phyloP scores from a whole-genome alignment of 2,113 vertebrate genomes.

The Xiphorhynchus elegans region DNA sequence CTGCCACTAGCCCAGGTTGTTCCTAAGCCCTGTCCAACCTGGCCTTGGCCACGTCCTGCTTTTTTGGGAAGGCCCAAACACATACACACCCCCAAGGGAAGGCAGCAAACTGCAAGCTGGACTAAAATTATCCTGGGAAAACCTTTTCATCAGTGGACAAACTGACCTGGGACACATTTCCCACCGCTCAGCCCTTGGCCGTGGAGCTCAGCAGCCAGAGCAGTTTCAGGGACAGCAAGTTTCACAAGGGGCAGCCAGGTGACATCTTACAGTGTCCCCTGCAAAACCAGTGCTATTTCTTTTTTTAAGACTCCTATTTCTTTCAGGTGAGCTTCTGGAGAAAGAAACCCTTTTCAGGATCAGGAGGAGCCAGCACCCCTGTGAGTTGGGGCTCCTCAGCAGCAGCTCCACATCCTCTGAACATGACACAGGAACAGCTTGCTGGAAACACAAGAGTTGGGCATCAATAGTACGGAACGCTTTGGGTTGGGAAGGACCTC shows the following conservation, averaged over 20 bases:
- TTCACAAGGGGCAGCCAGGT: background rate
- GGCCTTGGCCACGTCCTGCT: background rate
- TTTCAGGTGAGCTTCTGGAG: background rate
- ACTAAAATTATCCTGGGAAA: background rate
- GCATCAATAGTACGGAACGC: background rate
- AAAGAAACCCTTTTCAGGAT: background rate
- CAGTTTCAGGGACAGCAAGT: background rate
- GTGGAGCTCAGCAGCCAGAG: background rate
- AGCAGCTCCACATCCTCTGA: background rate
- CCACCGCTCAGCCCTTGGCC: background rate
- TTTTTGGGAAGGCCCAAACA: background rate
- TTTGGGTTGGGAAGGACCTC: background rate
- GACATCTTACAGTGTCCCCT: background rate
- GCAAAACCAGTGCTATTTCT: background rate
- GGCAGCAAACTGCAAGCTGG: background rate
- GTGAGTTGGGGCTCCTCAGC: background rate
- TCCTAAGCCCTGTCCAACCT: background rate
- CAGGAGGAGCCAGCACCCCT: accelerated
- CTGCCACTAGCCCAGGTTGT: background rate
- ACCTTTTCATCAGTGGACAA: background rate
- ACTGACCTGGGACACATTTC: background rate
- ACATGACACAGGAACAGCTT: accelerated
- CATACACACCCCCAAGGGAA: background rate
- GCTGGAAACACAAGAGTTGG: background rate
- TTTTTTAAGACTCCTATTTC: background rate